Base-by-base conservation (phyloP, 2,797 vertebrate species). In the Neostethus bicornis region DNA sequence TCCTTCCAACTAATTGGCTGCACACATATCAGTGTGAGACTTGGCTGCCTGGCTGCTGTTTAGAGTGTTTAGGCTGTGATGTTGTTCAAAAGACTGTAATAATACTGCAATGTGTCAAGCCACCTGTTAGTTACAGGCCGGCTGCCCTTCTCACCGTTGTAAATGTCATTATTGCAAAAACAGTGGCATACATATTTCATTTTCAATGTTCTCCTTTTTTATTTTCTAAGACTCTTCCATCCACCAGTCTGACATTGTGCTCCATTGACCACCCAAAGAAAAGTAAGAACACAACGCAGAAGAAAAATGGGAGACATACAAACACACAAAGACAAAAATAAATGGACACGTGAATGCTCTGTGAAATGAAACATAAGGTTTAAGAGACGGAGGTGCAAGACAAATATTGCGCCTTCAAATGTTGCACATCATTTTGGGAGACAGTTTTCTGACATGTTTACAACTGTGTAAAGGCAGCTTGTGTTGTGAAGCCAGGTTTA, bases 391-490 rank as follows among this genome's bases (percentile, higher is more conserved):
- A 67, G 59, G 72, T 70, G 63, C 1, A 35, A 75, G 66, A 79
- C 61, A 38, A 31, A 50, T 48, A 46, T 61, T 54, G 32, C 64
- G 70, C 52, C 64, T 81, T 67, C 47, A 75, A 46, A 67, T 61
- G 51, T 51, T 56, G 51, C 57, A 67, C 54, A 55, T 76, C 70
- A 64, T 75, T 74, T 49, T 63, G 37, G 60, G 48, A 70, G 62
- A 66, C 70, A 81, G 62, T 49, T 71, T 75, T 70, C 63, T 70
- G 62, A 63, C 65, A 32, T 31, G 70, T 61, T 74, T 68, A 55
- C 28, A 7, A 24, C 31, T 2, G 39, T 44, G 25, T 26, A 50
- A 75, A 43, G 41, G 44, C 45, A 59, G 43, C 28, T 56, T 75
- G 44, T 51, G 20, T 51, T 55, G 6, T 23, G 28, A 44, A 42